These are phyloP conservation scores for Coluber constrictor DNA, from an alignment of 2,797 vertebrate genomes.

Conservation along the genomic window DNA sequence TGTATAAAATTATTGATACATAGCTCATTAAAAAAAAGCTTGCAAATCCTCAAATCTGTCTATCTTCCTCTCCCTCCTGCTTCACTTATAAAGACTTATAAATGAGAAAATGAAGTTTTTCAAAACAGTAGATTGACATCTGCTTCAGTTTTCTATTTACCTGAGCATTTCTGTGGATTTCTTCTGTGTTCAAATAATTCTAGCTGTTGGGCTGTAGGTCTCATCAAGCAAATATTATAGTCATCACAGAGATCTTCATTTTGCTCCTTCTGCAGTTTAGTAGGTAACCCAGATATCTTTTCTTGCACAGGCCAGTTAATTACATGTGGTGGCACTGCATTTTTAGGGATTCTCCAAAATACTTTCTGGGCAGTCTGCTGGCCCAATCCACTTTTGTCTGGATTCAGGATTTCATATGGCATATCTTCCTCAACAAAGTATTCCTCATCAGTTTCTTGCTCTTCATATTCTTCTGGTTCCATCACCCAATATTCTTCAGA, in stretches of 20 bases:
- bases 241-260: constrained; percentile 43
- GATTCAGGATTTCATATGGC: constrained; percentile 33
- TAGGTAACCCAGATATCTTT: constrained; percentile 15
- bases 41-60: neutral
- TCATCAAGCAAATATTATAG: constrained; percentile 53
- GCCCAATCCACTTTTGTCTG: constrained; percentile 48
- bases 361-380: constrained; percentile 48
- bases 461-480: constrained; percentile 58
- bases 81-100: neutral
- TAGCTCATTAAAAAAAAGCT: neutral
- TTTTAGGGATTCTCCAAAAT: constrained; percentile 57
- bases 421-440: constrained; percentile 57
- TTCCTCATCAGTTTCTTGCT: constrained; percentile 36
- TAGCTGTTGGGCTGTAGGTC: constrained; percentile 31
- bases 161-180: constrained; percentile 46
- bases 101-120: neutral
- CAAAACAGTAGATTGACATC: neutral
- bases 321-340: constrained; percentile 44
- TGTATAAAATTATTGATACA: neutral
- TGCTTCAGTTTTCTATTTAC: constrained; percentile 14
- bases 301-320: constrained; percentile 57
- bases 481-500: constrained; percentile 57
- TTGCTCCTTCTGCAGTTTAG: constrained; percentile 50
- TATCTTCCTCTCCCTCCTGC: neutral
- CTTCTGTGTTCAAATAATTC: constrained; percentile 50